phyloP scores from a whole-genome alignment of 2,888 invertebrate species.

The Eretmocerus hayati region DNA sequence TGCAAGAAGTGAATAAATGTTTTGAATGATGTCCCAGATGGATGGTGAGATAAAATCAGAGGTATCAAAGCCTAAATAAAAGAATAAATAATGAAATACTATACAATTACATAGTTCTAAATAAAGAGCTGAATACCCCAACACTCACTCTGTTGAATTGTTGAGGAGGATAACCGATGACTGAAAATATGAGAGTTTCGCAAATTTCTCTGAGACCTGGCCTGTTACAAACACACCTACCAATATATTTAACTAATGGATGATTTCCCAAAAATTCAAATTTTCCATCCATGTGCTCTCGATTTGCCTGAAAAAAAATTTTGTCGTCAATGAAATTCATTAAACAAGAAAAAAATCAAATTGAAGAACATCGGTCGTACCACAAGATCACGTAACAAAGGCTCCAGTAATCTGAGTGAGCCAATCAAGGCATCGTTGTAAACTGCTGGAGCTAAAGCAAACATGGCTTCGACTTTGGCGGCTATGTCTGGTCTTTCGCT shows the following conservation, averaged over 20 bases:
- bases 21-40: constrained; percentile 68
- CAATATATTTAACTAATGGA: constrained; percentile 54
- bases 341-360: background rate
- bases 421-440: background rate
- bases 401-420: no score
- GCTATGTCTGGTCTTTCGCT: constrained; percentile 60
- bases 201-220: constrained; percentile 50
- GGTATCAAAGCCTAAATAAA: constrained; percentile 51
- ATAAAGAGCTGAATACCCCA: background rate
- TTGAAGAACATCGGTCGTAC: constrained; percentile 1
- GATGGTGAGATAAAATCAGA: constrained; percentile 60
- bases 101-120: background rate
- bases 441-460: constrained; percentile 60
- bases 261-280: background rate
- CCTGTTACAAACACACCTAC: constrained; percentile 53
- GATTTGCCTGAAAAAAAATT: background rate
- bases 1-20: constrained; percentile 66
- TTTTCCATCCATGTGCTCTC: background rate
- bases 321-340: background rate
- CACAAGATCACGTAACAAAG: background rate
- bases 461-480: constrained; percentile 61
- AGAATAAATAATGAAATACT: background rate
- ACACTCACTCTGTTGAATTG: constrained; percentile 57
- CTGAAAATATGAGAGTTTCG: constrained; percentile 70
- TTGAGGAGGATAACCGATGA: constrained; percentile 62